These are phyloP conservation scores for Coreoperca whiteheadi DNA, from an alignment of 2,113 vertebrate genomes.

Conservation along the genomic window DNA sequence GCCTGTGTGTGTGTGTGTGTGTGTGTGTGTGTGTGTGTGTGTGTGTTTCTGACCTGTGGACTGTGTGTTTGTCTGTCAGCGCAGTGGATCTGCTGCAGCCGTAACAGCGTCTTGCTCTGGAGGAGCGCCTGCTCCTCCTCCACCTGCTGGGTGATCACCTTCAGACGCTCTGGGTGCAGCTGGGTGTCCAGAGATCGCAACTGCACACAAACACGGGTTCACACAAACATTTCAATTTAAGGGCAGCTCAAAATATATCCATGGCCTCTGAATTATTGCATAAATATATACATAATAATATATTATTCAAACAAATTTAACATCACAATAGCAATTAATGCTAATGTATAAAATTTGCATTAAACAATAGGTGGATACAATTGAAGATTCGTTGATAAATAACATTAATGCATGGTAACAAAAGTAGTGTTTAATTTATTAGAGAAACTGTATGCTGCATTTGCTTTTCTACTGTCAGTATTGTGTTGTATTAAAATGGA, in stretches of 20 bases:
- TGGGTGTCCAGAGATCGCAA: conserved; percentile 94
- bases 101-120: conserved; percentile 88
- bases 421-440: background rate
- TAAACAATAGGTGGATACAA: background rate
- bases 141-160: conserved; percentile 97
- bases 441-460: background rate
- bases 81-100: conserved; percentile 89
- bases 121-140: conserved; percentile 92
- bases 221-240: background rate
- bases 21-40: background rate
- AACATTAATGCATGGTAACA: background rate
- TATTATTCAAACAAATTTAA: background rate
- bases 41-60: conserved; percentile 88
- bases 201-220: conserved; percentile 73
- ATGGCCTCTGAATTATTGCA: background rate
- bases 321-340: background rate
- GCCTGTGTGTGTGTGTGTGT: too few relatives aligned
- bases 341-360: background rate
- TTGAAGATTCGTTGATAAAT: background rate
- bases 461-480: background rate
- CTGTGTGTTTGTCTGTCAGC: conserved; percentile 84
- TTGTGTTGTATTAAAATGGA: background rate
- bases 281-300: background rate
- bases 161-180: conserved; percentile 97
- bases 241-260: background rate